Conservation (phyloP, 2,797 vertebrate species). For the Eupleurogrammus muticus region DNA sequence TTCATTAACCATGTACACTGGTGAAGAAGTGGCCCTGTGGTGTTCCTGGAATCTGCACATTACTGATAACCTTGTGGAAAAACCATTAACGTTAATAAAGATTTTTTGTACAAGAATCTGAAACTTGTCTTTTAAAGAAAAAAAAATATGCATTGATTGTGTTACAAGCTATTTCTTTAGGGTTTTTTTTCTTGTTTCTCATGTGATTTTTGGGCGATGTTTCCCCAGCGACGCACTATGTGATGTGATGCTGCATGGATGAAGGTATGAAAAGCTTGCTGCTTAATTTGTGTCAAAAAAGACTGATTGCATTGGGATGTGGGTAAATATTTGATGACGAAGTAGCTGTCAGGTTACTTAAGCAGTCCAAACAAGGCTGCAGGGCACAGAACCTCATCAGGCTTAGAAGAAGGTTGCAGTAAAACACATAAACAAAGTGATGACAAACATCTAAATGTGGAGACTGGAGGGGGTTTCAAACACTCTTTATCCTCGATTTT, state of each 20-base stretch:
- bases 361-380: slow-evolving; percentile 56
- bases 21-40: slow-evolving; percentile 53
- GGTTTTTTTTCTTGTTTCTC: not conserved
- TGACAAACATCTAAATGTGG: slow-evolving; percentile 74
- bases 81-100: slow-evolving; percentile 63
- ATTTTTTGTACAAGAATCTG: slow-evolving; percentile 43
- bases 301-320: not conserved
- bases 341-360: slow-evolving; percentile 45
- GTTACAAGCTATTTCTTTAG: slow-evolving; percentile 21
- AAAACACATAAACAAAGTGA: slow-evolving; percentile 70
- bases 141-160: slow-evolving; percentile 36
- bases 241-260: not conserved
- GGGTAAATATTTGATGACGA: slow-evolving; percentile 45
- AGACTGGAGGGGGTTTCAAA: slow-evolving; percentile 66
- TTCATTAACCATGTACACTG: slow-evolving; percentile 60
- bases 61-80: slow-evolving; percentile 72
- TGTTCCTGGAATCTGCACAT: slow-evolving; percentile 44
- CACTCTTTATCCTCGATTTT: slow-evolving; percentile 68
- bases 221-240: too few relatives aligned
- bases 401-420: slow-evolving; percentile 44
- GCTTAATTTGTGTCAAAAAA: slow-evolving; percentile 25
- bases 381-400: slow-evolving; percentile 36
- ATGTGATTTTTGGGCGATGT: too few relatives aligned
- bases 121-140: slow-evolving; percentile 30
- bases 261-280: slow-evolving; percentile 1